Evolutionary conservation across 2,888 invertebrate genomes (phyloP).

Genomic region (Dysmachus trigonus): DNA sequence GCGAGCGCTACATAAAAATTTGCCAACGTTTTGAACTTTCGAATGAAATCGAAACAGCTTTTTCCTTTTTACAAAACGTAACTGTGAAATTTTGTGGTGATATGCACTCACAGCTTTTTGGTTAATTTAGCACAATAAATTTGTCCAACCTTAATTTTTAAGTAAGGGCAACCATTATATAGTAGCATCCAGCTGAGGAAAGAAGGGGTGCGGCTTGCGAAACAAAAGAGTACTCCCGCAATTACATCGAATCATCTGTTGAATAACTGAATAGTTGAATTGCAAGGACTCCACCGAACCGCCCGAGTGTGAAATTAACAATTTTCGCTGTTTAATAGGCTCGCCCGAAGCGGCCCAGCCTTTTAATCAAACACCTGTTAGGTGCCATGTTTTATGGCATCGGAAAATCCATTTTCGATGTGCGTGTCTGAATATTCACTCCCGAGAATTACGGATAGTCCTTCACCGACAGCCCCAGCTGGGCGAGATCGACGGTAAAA

Average conservation of each 20-base stretch:
- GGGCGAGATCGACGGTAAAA: constrained; percentile 10
- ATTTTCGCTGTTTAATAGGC: constrained; percentile 34
- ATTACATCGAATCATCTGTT: constrained; percentile 45
- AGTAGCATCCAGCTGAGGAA: neutral
- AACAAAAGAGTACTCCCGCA: constrained; percentile 10
- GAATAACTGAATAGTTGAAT: constrained; percentile 20
- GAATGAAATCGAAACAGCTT: no score
- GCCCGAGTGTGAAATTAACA: constrained; percentile 45
- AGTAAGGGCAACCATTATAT: neutral
- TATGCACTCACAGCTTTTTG: neutral
- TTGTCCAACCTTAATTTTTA: neutral
- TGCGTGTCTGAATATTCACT: constrained; percentile 42
- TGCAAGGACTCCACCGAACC: neutral
- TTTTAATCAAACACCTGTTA: constrained; percentile 51
- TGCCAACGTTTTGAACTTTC: no score
- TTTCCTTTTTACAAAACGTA: neutral
- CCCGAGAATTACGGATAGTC: constrained; percentile 43
- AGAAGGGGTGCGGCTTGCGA: neutral
- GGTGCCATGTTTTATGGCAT: constrained; percentile 49
- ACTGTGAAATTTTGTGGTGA: neutral
- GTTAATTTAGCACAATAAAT: neutral
- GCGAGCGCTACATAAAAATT: no score
- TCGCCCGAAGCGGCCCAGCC: constrained; percentile 38
- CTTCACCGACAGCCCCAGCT: neutral
- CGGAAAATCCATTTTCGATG: constrained; percentile 48